phyloP scores from a whole-genome alignment of 2,888 invertebrate genomes.

The Dicranocentrus wangi region DNA sequence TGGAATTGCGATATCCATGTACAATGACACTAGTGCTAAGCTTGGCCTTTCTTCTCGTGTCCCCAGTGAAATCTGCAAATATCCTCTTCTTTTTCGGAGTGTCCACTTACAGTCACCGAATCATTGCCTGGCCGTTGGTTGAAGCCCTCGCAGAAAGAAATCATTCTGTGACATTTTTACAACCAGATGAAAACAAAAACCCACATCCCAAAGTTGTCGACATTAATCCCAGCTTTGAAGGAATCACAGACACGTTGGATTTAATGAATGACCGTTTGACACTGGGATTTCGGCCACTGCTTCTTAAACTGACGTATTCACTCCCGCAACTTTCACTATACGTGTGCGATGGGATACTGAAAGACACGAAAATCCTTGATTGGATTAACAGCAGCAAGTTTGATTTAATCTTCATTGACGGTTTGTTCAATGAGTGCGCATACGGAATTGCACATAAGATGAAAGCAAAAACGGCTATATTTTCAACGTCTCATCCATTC shows the following conservation, averaged over 20 bases:
- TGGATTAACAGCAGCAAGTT: constrained; percentile 61
- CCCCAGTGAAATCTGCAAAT: constrained; percentile 33
- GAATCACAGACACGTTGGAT: background rate
- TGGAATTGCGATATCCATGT: too few relatives aligned
- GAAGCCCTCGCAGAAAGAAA: constrained; percentile 59
- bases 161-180: constrained; percentile 66
- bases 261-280: constrained; percentile 9
- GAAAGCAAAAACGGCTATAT: constrained; percentile 55
- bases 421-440: constrained; percentile 68
- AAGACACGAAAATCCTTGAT: constrained; percentile 34
- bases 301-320: background rate
- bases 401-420: constrained; percentile 67
- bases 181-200: constrained; percentile 59
- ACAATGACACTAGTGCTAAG: too few relatives aligned
- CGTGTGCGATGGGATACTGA: constrained; percentile 55
- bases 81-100: constrained; percentile 66
- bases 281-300: background rate
- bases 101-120: constrained; percentile 64
- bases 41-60: too few relatives aligned
- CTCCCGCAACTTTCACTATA: constrained; percentile 23
- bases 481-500: constrained; percentile 54
- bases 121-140: constrained; percentile 55
- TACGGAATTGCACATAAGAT: constrained; percentile 64
- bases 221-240: background rate
- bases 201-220: constrained; percentile 54